These are phyloP conservation scores for Malthinus flaveolus DNA, from an alignment of 2,888 invertebrate genomes.

Conservation along the genomic window DNA sequence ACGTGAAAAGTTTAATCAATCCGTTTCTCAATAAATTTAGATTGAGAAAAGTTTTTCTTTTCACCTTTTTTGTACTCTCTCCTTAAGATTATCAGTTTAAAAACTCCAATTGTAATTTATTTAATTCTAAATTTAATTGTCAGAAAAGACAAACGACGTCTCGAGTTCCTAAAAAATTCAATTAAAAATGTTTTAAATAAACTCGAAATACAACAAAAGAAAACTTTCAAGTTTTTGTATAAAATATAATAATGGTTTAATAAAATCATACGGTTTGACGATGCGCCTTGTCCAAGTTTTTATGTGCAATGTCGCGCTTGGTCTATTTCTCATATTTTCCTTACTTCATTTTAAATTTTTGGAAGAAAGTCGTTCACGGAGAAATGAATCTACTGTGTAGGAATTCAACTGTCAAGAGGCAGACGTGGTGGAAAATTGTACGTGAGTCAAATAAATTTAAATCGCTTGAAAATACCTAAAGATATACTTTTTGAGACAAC, in stretches of 20 bases:
- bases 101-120: no score
- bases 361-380: background rate
- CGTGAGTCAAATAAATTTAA: slow-evolving; percentile 7
- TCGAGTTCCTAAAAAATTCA: no score
- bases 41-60: no score
- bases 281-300: slow-evolving; percentile 5
- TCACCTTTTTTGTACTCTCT: no score
- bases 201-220: background rate
- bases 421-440: slow-evolving; percentile 6
- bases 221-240: background rate
- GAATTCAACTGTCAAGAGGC: slow-evolving; percentile 5
- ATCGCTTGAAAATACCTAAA: slow-evolving; percentile 2
- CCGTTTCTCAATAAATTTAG: no score
- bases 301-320: slow-evolving; percentile 11
- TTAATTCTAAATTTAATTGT: no score
- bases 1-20: no score
- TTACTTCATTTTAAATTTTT: slow-evolving; percentile 5
- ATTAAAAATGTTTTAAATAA: no score
- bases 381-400: slow-evolving; percentile 3
- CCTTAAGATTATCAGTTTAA: no score
- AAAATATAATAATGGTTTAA: slow-evolving; percentile 2
- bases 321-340: slow-evolving; percentile 5
- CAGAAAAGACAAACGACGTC: no score
- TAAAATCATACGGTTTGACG: slow-evolving; percentile 7
- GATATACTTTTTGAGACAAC: no score